A percentile compares a stretch with the other conserved stretches of the same genome.
phyloP scores from a whole-genome alignment of 2,797 vertebrate species.

The Sebastes cheni region DNA sequence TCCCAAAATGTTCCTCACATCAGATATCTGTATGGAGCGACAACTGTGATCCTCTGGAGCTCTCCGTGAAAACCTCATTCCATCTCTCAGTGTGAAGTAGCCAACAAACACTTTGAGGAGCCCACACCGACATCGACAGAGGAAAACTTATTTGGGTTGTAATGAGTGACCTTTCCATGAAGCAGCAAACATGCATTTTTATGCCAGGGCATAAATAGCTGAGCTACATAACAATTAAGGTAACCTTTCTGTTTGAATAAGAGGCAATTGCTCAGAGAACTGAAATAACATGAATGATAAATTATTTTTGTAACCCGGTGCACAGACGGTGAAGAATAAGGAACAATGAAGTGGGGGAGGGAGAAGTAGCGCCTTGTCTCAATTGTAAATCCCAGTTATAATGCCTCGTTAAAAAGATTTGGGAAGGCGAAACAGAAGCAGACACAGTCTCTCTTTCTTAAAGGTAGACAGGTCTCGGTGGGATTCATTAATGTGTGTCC shows the following conservation, averaged over 20 bases:
- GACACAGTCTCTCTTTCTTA: conserved; percentile 85
- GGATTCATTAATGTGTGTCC: conserved; percentile 99
- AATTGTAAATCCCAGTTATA: conserved; percentile 85
- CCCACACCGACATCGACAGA: conserved; percentile 52
- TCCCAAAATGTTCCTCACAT: conserved; percentile 42
- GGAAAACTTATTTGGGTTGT: conserved; percentile 80
- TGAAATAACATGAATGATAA: conserved; percentile 86
- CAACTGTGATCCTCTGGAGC: conserved; percentile 61
- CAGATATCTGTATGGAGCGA: conserved; percentile 35
- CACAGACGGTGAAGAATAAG: conserved; percentile 75
- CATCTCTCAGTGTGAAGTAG: conserved; percentile 71
- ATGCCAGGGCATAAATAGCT: conserved; percentile 85
- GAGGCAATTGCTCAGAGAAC: conserved; percentile 83
- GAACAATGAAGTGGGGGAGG: conserved; percentile 75
- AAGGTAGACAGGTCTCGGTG: conserved; percentile 92
- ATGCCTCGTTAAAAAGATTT: conserved; percentile 90
- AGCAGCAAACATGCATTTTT: conserved; percentile 83
- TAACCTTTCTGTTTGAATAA: conserved; percentile 87
- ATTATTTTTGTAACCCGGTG: conserved; percentile 83
- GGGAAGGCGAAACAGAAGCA: conserved; percentile 91
- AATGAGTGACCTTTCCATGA: conserved; percentile 84
- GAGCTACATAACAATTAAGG: conserved; percentile 87
- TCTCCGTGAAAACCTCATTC: conserved; percentile 63
- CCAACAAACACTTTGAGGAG: conserved; percentile 67
- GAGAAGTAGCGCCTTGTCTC: conserved; percentile 73